A percentile compares a stretch with the other conserved stretches of the same genome.
Conservation (phyloP, 2,888 invertebrate species). For the Lasioglossum zephyrum region DNA sequence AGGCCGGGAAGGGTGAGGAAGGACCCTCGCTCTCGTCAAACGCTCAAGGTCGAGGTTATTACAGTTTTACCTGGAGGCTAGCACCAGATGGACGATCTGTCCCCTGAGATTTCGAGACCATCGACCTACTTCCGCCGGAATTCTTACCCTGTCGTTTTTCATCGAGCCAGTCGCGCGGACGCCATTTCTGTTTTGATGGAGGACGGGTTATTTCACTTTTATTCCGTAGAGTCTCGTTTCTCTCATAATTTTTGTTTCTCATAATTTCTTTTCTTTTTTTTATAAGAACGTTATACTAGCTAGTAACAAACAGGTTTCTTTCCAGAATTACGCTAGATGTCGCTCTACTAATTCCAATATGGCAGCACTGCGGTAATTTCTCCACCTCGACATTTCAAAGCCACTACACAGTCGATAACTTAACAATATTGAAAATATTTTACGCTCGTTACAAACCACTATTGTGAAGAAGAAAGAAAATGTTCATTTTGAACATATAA, state of each 20-base stretch:
- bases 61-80: slow-evolving; percentile 30
- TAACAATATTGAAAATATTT: background rate
- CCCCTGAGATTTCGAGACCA: background rate
- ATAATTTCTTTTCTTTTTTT: no score
- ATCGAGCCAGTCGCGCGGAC: background rate
- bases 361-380: background rate
- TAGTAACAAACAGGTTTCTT: background rate
- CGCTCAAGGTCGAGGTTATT: slow-evolving; percentile 41
- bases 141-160: background rate
- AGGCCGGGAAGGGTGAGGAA: slow-evolving; percentile 46
- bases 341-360: background rate
- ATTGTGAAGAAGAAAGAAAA: background rate
- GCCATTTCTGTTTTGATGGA: background rate
- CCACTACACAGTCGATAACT: background rate
- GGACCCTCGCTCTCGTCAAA: slow-evolving; percentile 3
- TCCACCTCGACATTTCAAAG: background rate
- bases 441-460: background rate
- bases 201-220: background rate
- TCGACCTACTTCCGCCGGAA: background rate
- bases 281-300: background rate
- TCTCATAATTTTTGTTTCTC: no score
- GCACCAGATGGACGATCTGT: no score
- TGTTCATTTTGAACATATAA: no score
- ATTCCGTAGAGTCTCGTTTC: no score
- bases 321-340: background rate